Conservation (phyloP, 2,113 vertebrate genomes). For the Chroicocephalus ridibundus region DNA sequence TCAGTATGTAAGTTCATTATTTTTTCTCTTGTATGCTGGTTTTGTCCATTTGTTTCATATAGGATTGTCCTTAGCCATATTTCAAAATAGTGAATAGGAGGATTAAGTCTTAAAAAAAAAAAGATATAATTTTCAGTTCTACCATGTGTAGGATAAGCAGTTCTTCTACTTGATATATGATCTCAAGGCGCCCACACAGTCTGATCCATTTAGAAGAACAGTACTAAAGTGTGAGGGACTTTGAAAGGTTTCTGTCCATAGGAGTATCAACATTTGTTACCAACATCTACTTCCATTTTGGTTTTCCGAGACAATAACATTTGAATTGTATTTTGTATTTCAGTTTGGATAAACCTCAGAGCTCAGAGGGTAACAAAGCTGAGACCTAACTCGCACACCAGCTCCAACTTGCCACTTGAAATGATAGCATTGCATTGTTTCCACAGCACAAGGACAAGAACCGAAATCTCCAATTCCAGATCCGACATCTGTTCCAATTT, state of each 20-base stretch:
- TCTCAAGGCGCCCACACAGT: neutral
- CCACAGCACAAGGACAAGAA: neutral
- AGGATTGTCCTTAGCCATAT: neutral
- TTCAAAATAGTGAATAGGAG: neutral
- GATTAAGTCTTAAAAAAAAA: neutral
- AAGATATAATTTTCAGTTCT: neutral
- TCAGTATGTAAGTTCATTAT: neutral
- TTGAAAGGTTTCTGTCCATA: neutral
- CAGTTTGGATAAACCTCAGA: neutral
- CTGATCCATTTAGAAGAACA: neutral
- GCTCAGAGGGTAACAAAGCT: neutral
- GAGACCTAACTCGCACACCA: neutral
- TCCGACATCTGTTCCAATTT: constrained; percentile 45
- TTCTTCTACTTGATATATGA: neutral
- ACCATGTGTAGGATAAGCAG: neutral
- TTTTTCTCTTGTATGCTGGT: neutral
- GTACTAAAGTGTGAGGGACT: neutral
- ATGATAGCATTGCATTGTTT: neutral
- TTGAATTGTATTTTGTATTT: neutral
- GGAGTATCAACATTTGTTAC: neutral
- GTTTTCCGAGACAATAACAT: neutral
- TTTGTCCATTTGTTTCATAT: neutral
- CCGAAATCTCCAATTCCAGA: neutral
- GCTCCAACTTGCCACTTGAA: neutral
- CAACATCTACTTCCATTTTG: neutral